Conservation (phyloP, 2,888 invertebrate genomes). For the Sceliomorpha sp. region DNA sequence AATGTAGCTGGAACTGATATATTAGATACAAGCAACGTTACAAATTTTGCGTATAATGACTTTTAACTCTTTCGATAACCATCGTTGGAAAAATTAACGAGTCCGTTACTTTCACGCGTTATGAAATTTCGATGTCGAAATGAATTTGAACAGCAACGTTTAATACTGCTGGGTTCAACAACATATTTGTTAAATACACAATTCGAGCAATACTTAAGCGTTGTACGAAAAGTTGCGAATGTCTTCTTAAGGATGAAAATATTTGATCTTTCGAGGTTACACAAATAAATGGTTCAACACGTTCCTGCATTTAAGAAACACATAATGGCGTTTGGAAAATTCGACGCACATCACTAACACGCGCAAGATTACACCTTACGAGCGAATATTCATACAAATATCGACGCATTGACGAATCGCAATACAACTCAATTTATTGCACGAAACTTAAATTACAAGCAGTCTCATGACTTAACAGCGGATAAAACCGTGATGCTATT, state of each 20-base stretch:
- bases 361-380: constrained; percentile 10
- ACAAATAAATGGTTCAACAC: constrained; percentile 10
- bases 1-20: too few species aligned
- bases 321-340: constrained; percentile 10
- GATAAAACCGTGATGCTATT: constrained; percentile 60
- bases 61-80: too few species aligned
- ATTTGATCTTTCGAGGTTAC: constrained; percentile 6
- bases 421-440: constrained; percentile 60
- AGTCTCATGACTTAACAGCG: constrained; percentile 66
- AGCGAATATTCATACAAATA: constrained; percentile 22
- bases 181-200: background rate
- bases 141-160: too few species aligned
- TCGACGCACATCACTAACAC: constrained; percentile 5
- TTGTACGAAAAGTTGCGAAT: too few species aligned
- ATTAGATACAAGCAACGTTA: too few species aligned
- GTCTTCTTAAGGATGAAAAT: too few species aligned
- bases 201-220: background rate
- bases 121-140: too few species aligned
- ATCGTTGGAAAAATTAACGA: too few species aligned
- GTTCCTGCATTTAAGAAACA: constrained; percentile 13
- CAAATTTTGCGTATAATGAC: too few species aligned
- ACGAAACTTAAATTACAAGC: constrained; percentile 60
- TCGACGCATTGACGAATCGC: constrained; percentile 12
- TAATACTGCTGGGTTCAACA: too few species aligned
- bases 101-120: too few species aligned